Percentiles rank a stretch among this genome's conserved stretches.
These are phyloP conservation scores for Pantherophis guttatus DNA, from an alignment of 2,113 vertebrate genomes.

Conservation along the genomic window DNA sequence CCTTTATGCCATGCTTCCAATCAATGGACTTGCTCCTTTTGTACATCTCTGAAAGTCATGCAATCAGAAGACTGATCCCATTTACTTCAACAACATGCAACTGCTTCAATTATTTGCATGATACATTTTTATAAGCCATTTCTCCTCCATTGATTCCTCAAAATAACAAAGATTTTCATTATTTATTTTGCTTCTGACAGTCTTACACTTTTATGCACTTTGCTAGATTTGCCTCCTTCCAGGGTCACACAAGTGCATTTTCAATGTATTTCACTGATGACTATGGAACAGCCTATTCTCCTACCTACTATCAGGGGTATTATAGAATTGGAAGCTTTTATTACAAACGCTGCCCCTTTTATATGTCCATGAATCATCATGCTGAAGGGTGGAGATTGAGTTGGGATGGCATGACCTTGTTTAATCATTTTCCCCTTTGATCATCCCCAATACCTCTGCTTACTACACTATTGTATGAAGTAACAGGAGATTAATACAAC, in stretches of 20 bases:
- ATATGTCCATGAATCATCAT: neutral
- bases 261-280: neutral
- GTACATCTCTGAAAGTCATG: neutral
- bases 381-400: neutral
- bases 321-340: neutral
- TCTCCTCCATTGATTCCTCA: neutral
- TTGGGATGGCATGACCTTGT: neutral
- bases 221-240: no score
- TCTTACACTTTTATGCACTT: neutral
- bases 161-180: neutral
- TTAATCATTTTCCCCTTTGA: neutral
- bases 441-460: neutral
- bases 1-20: slow-evolving; percentile 20
- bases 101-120: neutral
- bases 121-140: neutral
- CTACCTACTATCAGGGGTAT: neutral
- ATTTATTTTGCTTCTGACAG: neutral
- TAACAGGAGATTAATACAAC: neutral
- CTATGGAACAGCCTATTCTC: neutral
- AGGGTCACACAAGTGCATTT: neutral
- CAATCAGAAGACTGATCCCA: neutral
- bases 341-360: neutral
- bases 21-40: neutral
- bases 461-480: neutral
- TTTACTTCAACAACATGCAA: neutral